phyloP scores from a whole-genome alignment of 2,113 vertebrate species.

The Sphaerodactylus townsendi region DNA sequence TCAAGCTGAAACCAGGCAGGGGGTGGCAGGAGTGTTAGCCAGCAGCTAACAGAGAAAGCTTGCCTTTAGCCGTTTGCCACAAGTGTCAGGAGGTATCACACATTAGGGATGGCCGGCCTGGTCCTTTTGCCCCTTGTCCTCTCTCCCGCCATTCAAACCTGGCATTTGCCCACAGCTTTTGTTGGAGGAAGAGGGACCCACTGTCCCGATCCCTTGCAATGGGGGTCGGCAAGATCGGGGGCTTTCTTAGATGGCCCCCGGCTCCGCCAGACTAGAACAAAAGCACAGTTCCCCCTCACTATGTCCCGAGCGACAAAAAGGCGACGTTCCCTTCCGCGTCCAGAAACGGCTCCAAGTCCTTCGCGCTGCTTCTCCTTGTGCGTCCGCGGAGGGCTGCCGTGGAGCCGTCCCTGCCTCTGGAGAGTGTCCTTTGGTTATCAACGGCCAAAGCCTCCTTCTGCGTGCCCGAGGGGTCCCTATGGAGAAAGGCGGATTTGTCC shows the following conservation, averaged over 20 bases:
- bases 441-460: slow-evolving; percentile 7
- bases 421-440: slow-evolving; percentile 22
- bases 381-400: accelerated
- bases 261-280: accelerated
- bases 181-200: background rate
- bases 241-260: no score
- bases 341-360: slow-evolving; percentile 29
- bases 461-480: background rate
- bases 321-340: slow-evolving; percentile 55
- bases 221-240: background rate
- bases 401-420: accelerated
- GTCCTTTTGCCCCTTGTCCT: background rate
- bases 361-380: background rate
- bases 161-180: background rate
- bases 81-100: background rate
- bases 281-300: accelerated
- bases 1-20: background rate
- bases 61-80: background rate
- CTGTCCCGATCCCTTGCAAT: background rate
- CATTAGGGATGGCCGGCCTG: background rate
- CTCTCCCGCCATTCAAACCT: background rate
- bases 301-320: slow-evolving; percentile 63
- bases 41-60: no score
- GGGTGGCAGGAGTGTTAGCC: no score
- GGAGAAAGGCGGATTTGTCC: background rate